Evolutionary conservation across 2,888 invertebrate species (phyloP).

Genomic region (Listrodromus nycthemerus): DNA sequence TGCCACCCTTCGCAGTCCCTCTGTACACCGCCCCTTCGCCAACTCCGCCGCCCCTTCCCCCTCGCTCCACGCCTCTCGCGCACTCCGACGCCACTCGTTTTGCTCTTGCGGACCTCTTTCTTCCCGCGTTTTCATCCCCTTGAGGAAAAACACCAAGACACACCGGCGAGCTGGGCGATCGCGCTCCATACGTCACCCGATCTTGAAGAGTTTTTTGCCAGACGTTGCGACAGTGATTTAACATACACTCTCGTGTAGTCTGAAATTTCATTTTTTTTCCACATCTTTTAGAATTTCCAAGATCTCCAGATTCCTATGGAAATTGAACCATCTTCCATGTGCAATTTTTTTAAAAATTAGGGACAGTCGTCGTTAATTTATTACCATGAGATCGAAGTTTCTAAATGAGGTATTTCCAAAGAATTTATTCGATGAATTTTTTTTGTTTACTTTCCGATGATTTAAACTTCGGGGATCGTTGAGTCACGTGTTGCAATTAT

Average conservation of each 20-base stretch:
- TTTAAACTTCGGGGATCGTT: background rate
- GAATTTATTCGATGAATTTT: background rate
- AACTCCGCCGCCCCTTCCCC: background rate
- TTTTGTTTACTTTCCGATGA: slow-evolving; percentile 51
- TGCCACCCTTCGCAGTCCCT: slow-evolving; percentile 17
- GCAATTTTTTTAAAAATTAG: too few species aligned
- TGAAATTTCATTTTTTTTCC: slow-evolving; percentile 50
- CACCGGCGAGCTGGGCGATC: background rate
- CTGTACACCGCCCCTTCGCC: slow-evolving; percentile 18
- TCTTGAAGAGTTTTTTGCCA: background rate
- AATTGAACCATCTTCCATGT: too few species aligned
- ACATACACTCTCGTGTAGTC: background rate
- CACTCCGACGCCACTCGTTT: slow-evolving; percentile 35
- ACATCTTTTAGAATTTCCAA: slow-evolving; percentile 3
- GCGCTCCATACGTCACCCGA: background rate
- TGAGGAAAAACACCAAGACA: slow-evolving; percentile 30
- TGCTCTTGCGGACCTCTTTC: slow-evolving; percentile 32
- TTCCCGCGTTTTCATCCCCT: slow-evolving; percentile 40
- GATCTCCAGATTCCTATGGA: background rate
- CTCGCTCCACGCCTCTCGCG: background rate
- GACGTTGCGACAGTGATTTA: background rate
- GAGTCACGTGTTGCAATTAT: background rate
- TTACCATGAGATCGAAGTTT: background rate
- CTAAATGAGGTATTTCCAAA: background rate
- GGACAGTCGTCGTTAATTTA: too few species aligned